Conservation (phyloP, 2,113 vertebrate species). For the Eclectus roratus region DNA sequence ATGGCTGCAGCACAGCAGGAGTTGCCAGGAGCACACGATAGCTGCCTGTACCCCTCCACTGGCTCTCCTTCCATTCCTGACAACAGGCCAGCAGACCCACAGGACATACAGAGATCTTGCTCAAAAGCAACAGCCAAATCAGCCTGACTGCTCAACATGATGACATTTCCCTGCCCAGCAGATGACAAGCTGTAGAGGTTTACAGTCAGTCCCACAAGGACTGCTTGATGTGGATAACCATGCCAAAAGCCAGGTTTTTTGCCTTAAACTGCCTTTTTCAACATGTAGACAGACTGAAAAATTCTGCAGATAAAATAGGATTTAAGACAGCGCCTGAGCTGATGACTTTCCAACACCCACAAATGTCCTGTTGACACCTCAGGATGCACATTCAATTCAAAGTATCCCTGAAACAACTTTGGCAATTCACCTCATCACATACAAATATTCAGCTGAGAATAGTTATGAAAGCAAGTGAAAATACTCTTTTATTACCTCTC, state of each 20-base stretch:
- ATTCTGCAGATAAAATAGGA: neutral
- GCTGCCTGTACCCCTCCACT: neutral
- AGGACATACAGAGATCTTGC: neutral
- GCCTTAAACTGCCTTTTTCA: neutral
- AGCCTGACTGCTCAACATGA: neutral
- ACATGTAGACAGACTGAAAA: neutral
- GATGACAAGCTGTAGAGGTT: neutral
- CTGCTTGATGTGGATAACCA: neutral
- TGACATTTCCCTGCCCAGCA: neutral
- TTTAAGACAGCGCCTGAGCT: neutral
- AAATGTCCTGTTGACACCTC: neutral
- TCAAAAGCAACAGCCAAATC: neutral
- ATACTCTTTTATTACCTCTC: neutral
- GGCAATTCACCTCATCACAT: neutral
- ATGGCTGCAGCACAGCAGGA: neutral
- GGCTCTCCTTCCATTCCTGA: neutral
- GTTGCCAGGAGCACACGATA: fast-evolving
- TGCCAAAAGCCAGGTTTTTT: neutral
- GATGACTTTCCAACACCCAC: neutral
- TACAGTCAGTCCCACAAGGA: neutral
- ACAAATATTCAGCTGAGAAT: neutral
- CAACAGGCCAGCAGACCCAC: neutral
- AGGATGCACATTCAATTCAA: neutral
- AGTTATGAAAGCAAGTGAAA: neutral
- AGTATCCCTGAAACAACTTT: neutral